These are phyloP conservation scores for Mormoops blainvillei DNA, from an alignment of 2,113 vertebrate genomes.

Conservation along the genomic window DNA sequence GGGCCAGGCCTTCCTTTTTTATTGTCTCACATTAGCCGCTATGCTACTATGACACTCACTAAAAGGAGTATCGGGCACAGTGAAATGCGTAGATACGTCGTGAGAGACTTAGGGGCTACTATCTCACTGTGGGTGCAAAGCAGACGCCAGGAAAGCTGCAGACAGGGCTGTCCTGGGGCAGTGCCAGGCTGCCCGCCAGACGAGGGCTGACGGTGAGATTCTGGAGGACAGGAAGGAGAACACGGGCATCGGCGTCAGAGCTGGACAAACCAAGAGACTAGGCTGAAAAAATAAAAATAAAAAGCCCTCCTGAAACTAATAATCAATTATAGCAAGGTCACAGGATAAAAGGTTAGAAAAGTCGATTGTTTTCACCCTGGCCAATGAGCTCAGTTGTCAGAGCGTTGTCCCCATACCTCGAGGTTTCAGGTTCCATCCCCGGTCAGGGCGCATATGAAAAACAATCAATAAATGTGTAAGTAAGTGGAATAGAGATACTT, in stretches of 20 bases:
- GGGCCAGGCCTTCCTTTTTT: no score
- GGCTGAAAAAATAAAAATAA: not conserved
- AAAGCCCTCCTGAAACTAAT: not conserved
- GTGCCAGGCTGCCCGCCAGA: no score
- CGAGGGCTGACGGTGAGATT: not conserved
- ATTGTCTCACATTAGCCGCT: not conserved
- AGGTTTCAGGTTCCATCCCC: no score
- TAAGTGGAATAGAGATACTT: no score
- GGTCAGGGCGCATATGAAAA: no score
- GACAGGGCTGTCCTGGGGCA: not conserved
- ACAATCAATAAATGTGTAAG: no score
- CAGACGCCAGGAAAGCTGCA: not conserved
- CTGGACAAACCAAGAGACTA: not conserved
- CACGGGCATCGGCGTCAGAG: not conserved
- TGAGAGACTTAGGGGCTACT: not conserved
- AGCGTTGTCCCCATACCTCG: no score
- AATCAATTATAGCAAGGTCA: not conserved
- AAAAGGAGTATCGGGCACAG: not conserved
- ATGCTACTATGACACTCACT: not conserved
- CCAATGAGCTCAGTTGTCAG: no score
- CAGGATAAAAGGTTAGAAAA: not conserved
- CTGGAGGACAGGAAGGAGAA: not conserved
- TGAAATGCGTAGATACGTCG: not conserved
- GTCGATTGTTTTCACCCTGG: not conserved
- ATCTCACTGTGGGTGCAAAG: not conserved